phyloP scores from a whole-genome alignment of 1,140 invertebrate species.

The Agrilus planipennis region DNA sequence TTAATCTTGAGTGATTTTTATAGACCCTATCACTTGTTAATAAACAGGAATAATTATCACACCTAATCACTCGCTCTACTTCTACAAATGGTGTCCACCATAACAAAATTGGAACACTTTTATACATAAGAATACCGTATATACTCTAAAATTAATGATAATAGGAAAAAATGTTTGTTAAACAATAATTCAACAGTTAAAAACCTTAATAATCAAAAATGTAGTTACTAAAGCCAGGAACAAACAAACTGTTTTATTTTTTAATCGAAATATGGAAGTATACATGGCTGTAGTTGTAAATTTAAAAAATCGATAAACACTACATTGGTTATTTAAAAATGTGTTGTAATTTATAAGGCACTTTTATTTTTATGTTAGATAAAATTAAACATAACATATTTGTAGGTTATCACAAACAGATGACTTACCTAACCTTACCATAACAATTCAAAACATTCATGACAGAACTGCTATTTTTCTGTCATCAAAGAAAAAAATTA shows the following conservation, averaged over 20 bases:
- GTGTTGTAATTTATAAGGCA: too few relatives aligned
- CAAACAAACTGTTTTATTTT: not conserved
- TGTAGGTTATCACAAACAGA: too few relatives aligned
- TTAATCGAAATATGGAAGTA: not conserved
- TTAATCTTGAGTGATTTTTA: constrained; percentile 12
- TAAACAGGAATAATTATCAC: constrained; percentile 38
- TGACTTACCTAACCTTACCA: too few relatives aligned
- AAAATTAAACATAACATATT: too few relatives aligned
- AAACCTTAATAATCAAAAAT: too few relatives aligned
- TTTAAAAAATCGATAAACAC: too few relatives aligned
- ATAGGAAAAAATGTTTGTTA: not conserved
- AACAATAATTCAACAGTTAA: not conserved
- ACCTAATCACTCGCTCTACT: constrained; percentile 33
- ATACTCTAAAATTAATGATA: too few relatives aligned
- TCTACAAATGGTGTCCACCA: constrained; percentile 51
- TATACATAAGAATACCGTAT: not conserved
- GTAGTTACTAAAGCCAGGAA: not conserved
- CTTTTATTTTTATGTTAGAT: too few relatives aligned
- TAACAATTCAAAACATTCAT: too few relatives aligned
- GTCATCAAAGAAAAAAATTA: too few relatives aligned
- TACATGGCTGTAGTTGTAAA: not conserved
- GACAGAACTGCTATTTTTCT: too few relatives aligned
- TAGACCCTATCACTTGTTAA: constrained; percentile 38
- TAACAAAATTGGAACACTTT: constrained; percentile 36
- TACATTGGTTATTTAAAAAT: too few relatives aligned